Conservation (phyloP, 2,113 vertebrate species). For the Scalopus aquaticus region DNA sequence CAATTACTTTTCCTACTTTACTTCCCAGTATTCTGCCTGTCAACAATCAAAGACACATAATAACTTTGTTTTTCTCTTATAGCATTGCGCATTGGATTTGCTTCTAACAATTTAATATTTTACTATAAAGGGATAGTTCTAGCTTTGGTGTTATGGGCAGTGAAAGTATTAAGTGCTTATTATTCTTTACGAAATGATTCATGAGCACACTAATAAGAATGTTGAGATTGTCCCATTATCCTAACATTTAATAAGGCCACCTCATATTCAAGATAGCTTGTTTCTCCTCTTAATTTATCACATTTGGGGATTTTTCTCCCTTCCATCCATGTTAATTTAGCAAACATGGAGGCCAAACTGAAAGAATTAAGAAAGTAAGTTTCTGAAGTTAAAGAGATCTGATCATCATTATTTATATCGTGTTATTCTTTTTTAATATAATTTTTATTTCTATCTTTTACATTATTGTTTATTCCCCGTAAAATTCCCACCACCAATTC, state of each 20-base stretch:
- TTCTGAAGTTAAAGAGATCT: not conserved
- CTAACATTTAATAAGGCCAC: not conserved
- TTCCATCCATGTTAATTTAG: not conserved
- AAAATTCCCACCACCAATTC: too few species aligned
- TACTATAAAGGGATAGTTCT: not conserved
- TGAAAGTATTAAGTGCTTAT: not conserved
- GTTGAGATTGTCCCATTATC: not conserved
- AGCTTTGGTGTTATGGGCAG: not conserved
- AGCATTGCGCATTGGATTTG: not conserved
- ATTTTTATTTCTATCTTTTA: too few species aligned
- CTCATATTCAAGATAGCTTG: not conserved
- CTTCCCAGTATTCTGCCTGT: not conserved
- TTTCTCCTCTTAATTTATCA: not conserved
- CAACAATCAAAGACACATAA: not conserved
- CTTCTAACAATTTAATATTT: not conserved
- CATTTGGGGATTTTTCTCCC: not conserved
- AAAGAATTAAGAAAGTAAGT: not conserved
- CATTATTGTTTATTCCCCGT: too few species aligned
- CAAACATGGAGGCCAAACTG: not conserved
- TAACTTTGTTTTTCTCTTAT: not conserved
- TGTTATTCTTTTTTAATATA: too few species aligned
- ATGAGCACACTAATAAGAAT: not conserved
- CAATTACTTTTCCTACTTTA: not conserved
- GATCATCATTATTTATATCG: not conserved
- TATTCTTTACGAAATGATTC: not conserved